phyloP scores from a whole-genome alignment of 2,113 vertebrate species.

The Pseudorhombus dupliciocellatus region DNA sequence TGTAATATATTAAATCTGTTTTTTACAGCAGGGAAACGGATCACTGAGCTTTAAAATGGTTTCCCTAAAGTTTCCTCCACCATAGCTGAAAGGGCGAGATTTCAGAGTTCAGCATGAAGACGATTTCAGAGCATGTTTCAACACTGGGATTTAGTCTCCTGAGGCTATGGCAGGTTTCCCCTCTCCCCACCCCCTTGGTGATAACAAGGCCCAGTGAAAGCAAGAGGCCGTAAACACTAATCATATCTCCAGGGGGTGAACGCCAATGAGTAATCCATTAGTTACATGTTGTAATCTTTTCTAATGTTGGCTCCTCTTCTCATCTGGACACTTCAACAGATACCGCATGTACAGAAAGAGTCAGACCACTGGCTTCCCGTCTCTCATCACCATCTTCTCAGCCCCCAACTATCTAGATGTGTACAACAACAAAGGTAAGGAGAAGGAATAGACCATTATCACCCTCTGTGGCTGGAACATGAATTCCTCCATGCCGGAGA shows the following conservation, averaged over 20 bases:
- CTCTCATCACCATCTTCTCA: constrained; percentile 99
- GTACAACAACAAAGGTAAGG: constrained; percentile 99
- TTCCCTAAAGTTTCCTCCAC: constrained; percentile 12
- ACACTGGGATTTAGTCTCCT: constrained; percentile 39
- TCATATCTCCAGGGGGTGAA: constrained; percentile 12
- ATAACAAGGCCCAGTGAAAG: constrained; percentile 27
- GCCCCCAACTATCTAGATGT: constrained; percentile 99
- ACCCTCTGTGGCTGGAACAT: background rate
- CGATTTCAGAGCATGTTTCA: constrained; percentile 8
- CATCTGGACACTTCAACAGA: constrained; percentile 70
- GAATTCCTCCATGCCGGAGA: constrained; percentile 1
- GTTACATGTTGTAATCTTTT: constrained; percentile 8
- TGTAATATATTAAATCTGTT: constrained; percentile 8
- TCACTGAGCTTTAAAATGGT: background rate
- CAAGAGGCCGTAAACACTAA: constrained; percentile 29
- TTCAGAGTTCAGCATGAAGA: constrained; percentile 1
- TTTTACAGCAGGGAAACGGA: constrained; percentile 11
- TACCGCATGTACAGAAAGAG: constrained; percentile 99
- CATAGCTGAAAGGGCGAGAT: constrained; percentile 2
- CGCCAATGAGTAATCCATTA: background rate
- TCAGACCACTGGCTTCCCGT: constrained; percentile 99
- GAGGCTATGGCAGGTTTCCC: background rate
- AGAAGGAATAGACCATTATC: background rate
- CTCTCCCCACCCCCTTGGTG: background rate
- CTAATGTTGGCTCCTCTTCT: constrained; percentile 24